These are phyloP conservation scores for Apaloderma vittatum DNA, from an alignment of 2,113 vertebrate genomes.

Conservation along the genomic window DNA sequence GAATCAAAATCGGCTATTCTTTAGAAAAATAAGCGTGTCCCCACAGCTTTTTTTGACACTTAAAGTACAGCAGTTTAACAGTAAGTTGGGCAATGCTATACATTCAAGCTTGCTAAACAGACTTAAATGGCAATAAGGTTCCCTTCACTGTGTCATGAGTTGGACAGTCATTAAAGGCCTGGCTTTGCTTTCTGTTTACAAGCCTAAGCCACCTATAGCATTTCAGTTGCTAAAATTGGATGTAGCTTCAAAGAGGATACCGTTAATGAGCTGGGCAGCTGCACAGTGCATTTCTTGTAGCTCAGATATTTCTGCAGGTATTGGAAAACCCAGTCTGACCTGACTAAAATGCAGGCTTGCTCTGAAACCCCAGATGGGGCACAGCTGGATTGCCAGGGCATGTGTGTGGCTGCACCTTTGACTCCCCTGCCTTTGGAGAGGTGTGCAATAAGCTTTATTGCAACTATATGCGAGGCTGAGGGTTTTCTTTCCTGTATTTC, in stretches of 20 bases:
- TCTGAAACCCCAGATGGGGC: background rate
- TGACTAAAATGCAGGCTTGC: background rate
- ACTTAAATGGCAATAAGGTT: background rate
- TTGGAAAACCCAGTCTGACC: background rate
- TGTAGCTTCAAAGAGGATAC: background rate
- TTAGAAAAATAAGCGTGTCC: background rate
- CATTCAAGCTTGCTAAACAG: background rate
- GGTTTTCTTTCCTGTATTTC: background rate
- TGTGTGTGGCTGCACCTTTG: background rate
- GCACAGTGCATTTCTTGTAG: background rate
- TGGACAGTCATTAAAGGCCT: background rate
- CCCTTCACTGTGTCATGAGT: background rate
- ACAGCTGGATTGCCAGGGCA: background rate
- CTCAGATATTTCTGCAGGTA: constrained; percentile 17
- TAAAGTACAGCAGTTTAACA: background rate
- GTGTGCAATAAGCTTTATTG: background rate
- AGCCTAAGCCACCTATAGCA: background rate
- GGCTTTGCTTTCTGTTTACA: background rate
- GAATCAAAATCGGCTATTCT: background rate
- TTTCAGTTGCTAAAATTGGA: constrained; percentile 29
- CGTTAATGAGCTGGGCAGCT: constrained; percentile 24
- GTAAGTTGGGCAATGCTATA: background rate
- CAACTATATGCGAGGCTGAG: background rate
- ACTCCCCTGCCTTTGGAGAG: background rate
- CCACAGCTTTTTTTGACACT: background rate